Percentiles rank a stretch among this genome's conserved stretches.
Conservation (phyloP, 2,797 vertebrate genomes). For the Perdix hodgsoniae region DNA sequence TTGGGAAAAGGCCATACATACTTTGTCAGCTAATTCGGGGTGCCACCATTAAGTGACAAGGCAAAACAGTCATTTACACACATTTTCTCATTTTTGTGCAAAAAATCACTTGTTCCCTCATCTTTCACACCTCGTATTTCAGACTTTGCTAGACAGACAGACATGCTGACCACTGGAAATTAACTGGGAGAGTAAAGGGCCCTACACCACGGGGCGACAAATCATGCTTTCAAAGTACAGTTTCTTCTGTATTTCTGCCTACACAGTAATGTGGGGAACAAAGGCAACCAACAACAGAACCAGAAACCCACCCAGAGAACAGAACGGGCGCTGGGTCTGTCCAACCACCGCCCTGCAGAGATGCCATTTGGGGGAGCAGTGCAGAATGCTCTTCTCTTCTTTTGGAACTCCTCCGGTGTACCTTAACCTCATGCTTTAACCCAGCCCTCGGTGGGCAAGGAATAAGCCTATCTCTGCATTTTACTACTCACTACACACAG, state of each 20-base stretch:
- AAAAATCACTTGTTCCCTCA: background rate
- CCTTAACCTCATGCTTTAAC: background rate
- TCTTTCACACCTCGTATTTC: background rate
- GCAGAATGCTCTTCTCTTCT: background rate
- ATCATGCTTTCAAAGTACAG: background rate
- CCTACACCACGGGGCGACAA: background rate
- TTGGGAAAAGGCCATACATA: background rate
- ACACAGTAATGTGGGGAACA: background rate
- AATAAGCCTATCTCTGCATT: background rate
- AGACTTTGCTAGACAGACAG: background rate
- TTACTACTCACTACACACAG: background rate
- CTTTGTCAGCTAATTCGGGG: background rate
- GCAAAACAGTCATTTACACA: constrained; percentile 12
- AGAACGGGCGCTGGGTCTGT: background rate
- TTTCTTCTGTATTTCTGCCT: background rate
- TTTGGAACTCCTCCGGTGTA: background rate
- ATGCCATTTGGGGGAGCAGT: background rate
- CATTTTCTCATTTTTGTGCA: background rate
- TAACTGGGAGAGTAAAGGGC: background rate
- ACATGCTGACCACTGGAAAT: background rate
- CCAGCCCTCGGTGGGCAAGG: background rate
- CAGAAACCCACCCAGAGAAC: background rate
- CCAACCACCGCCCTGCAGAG: accelerated
- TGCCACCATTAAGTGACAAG: background rate
- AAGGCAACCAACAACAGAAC: background rate